phyloP scores from a whole-genome alignment of 2,888 invertebrate species.

The Rutpela maculata region DNA sequence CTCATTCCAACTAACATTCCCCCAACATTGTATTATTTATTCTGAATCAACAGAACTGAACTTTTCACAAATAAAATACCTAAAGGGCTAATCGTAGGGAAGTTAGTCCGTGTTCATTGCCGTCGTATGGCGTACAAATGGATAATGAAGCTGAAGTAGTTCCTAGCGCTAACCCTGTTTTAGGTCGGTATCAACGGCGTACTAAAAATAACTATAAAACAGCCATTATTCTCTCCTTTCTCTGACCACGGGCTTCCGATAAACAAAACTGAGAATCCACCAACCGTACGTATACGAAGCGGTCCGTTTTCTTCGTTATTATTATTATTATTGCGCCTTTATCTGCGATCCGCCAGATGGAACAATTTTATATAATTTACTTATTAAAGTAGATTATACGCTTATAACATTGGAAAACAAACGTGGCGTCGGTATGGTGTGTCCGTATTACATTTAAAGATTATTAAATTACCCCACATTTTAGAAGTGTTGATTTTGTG shows the following conservation, averaged over 20 bases:
- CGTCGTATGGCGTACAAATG: slow-evolving; percentile 54
- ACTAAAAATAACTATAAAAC: slow-evolving; percentile 68
- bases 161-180: slow-evolving; percentile 60
- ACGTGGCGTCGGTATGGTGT: not conserved
- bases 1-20: not conserved
- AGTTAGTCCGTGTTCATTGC: slow-evolving; percentile 44
- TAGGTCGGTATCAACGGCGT: slow-evolving; percentile 64
- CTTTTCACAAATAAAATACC: slow-evolving; percentile 13
- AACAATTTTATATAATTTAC: slow-evolving; percentile 14
- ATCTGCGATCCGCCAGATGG: slow-evolving; percentile 24
- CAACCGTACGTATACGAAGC: not conserved
- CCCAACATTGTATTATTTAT: not conserved
- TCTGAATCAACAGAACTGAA: not conserved
- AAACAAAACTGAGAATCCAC: slow-evolving; percentile 52
- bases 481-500: no score
- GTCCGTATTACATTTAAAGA: no score
- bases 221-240: slow-evolving; percentile 64
- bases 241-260: slow-evolving; percentile 58
- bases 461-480: no score
- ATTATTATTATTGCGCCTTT: slow-evolving; percentile 17
- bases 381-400: not conserved
- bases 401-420: not conserved
- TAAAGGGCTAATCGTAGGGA: slow-evolving; percentile 47
- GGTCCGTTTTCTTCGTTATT: slow-evolving; percentile 14
- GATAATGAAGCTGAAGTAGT: slow-evolving; percentile 62